Conservation (phyloP, 2,113 vertebrate species). For the Panthera uncia region DNA sequence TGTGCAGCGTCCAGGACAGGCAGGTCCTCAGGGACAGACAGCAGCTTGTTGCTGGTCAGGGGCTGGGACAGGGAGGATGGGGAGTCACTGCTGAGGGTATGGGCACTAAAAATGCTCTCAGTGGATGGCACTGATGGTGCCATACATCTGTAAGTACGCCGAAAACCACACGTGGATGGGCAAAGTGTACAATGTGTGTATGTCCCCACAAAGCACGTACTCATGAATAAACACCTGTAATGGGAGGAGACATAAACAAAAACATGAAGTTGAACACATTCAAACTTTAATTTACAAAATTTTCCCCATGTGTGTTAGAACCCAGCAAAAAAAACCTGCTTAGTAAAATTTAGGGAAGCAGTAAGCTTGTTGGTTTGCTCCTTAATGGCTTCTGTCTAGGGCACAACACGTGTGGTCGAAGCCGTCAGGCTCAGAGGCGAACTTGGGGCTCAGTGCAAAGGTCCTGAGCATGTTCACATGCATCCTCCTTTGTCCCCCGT, state of each 20-base stretch:
- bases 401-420: background rate
- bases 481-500: no score
- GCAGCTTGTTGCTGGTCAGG: no score
- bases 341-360: background rate
- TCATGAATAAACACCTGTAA: background rate
- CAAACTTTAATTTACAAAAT: background rate
- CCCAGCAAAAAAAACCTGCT: background rate
- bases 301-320: background rate
- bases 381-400: no score
- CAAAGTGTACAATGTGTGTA: background rate
- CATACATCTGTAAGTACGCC: rapidly evolving
- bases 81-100: background rate
- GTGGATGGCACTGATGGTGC: rapidly evolving
- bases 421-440: background rate
- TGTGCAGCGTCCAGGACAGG: background rate
- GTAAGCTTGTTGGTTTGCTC: background rate
- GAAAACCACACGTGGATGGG: background rate
- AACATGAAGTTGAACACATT: background rate
- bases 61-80: background rate
- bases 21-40: background rate
- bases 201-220: background rate
- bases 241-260: background rate
- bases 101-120: background rate
- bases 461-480: background rate
- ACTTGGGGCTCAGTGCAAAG: background rate